Evolutionary conservation across 2,113 vertebrate species (phyloP), one percentile per base, ranked within the genome.

Genomic region (Pelvicachromis taeniatus): DNA sequence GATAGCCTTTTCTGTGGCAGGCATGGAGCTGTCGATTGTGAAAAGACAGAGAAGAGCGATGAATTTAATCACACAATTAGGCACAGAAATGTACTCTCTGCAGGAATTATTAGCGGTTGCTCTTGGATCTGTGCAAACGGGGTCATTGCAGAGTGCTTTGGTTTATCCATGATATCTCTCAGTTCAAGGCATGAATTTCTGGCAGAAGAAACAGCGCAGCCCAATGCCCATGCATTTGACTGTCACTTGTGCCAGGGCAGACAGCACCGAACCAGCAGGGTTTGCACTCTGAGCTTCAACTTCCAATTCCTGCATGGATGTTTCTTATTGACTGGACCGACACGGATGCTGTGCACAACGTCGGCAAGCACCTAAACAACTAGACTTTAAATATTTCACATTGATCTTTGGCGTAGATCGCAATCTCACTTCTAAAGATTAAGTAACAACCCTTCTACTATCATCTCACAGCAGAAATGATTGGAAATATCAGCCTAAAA

Each of bases 181-280:
- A 53, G 77, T 89, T 84, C 75, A 83, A 77, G 82, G 82, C 63
- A 53, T 59, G 26, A 21, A 79, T 93, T 52, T 86, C 86, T 91
- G 86, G 83, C 86, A 82, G 81, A 59, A 80, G 31, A 55, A 52
- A 80, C 23, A 59, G 61, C 45, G 38, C 59, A 89, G 81, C 65
- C 17, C 75, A 68, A 50, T 21, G 85, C 84, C 82, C 65, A 75
- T 85, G 59, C 80, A 70, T 89, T 89, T 82, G 82, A 92, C 90
- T 90, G 82, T 58, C 55, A 61, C 88, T 84, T 77, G 84, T 91
- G 82, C 84, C 84, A 85, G 79, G 65, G 59, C 80, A 92, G 87
- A 90, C 82, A 82, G 65, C 45, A 84, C 50, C 54, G 61, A 86
- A 84, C 83, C 89, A 86, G 88, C 83, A 89, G 87, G 87, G 52